These are phyloP conservation scores for Nicator chloris DNA, from an alignment of 2,113 vertebrate species.

Conservation along the genomic window DNA sequence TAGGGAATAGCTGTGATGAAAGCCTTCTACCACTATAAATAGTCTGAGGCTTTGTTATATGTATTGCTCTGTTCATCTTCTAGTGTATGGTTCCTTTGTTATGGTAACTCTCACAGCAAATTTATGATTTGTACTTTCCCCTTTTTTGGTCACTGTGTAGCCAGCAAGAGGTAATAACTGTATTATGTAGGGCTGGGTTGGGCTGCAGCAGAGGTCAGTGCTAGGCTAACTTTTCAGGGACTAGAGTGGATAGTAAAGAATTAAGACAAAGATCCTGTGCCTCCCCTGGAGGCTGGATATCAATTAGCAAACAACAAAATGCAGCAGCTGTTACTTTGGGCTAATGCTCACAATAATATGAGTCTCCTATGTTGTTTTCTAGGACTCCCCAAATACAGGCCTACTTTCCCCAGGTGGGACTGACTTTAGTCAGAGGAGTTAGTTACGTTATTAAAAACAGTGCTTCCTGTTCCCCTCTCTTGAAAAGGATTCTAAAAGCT, in stretches of 20 bases:
- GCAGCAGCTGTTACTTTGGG: background rate
- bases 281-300: background rate
- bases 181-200: accelerated
- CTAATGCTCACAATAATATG: background rate
- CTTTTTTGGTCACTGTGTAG: background rate
- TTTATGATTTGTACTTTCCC: background rate
- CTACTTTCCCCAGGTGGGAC: background rate
- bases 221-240: background rate
- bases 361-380: background rate
- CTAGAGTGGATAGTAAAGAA: background rate
- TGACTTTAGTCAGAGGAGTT: background rate
- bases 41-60: background rate
- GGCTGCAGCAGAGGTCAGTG: background rate
- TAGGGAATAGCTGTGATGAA: background rate
- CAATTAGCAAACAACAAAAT: background rate
- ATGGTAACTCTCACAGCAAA: background rate
- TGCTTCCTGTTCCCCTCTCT: background rate
- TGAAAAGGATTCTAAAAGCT: background rate
- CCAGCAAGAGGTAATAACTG: background rate
- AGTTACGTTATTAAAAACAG: background rate
- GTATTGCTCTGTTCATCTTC: background rate
- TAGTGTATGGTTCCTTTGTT: background rate
- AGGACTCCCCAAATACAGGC: background rate
- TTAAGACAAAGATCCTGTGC: background rate
- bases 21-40: background rate